These are phyloP conservation scores for Vanacampus margaritifer DNA, from an alignment of 2,113 vertebrate species.

Conservation along the genomic window DNA sequence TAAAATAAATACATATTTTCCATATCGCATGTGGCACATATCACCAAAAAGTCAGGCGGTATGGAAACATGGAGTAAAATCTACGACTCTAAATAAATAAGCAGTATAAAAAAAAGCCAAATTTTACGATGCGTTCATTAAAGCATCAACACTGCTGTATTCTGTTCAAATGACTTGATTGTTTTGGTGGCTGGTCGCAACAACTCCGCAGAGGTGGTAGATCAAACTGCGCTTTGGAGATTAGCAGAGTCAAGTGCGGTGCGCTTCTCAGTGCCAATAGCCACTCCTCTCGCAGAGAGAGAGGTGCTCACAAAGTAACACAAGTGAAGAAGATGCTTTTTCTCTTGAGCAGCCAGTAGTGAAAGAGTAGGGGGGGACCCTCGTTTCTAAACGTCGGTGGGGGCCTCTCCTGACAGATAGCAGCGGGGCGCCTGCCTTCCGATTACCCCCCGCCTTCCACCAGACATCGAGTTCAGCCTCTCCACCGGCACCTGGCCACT, in stretches of 20 bases:
- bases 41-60: too few species aligned
- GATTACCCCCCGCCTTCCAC: constrained; percentile 9
- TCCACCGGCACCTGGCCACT: constrained; percentile 50
- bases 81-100: too few species aligned
- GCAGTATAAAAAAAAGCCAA: background rate
- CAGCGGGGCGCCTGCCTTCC: constrained; percentile 34
- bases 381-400: constrained; percentile 44
- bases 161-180: background rate
- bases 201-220: background rate
- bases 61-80: too few species aligned
- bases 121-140: background rate
- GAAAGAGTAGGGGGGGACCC: constrained; percentile 40
- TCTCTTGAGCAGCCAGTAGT: constrained; percentile 46
- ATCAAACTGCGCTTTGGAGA: constrained; percentile 31
- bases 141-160: background rate
- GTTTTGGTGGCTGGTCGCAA: background rate
- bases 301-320: constrained; percentile 31
- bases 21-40: too few species aligned
- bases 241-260: constrained; percentile 63
- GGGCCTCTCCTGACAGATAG: constrained; percentile 46
- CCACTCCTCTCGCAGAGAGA: constrained; percentile 42
- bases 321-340: constrained; percentile 59
- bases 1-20: too few species aligned
- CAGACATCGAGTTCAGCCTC: constrained; percentile 42
- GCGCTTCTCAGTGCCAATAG: constrained; percentile 31